Evolutionary conservation across 37 sponge, comb jelly and placozoan genomes (phyloP).

Genomic region (Cladorhizidae sp.): DNA sequence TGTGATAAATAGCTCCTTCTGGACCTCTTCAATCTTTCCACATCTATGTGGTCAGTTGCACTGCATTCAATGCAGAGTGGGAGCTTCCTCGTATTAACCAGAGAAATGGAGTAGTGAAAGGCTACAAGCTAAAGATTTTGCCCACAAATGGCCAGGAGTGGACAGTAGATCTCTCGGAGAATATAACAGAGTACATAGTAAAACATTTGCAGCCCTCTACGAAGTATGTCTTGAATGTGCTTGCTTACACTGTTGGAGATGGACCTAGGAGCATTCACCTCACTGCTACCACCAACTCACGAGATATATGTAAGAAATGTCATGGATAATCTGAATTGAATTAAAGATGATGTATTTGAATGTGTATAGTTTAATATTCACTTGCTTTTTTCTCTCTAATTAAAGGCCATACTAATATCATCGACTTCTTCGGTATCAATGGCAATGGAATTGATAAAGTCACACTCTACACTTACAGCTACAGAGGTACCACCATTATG

Average conservation of each 20-base stretch:
- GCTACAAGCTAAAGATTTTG: slow-evolving; percentile 25
- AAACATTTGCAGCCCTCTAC: slow-evolving; percentile 12
- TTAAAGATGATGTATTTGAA: no score
- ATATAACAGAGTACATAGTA: slow-evolving; percentile 3
- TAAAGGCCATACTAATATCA: no score
- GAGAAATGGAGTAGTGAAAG: slow-evolving; percentile 25
- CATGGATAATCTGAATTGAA: no score
- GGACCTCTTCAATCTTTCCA: slow-evolving; percentile 29
- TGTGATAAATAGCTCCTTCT: slow-evolving; percentile 14
- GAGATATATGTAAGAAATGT: slow-evolving; percentile 9
- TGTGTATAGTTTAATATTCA: no score
- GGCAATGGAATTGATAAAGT: no score
- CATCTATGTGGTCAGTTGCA: slow-evolving; percentile 19
- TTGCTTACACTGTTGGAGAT: slow-evolving; percentile 46
- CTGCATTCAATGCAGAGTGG: slow-evolving; percentile 31
- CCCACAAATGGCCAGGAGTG: not conserved
- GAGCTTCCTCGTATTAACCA: not conserved
- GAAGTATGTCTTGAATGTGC: slow-evolving; percentile 12
- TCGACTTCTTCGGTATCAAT: no score
- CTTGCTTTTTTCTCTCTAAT: no score
- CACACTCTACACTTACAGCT: no score
- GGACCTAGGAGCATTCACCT: slow-evolving; percentile 33
- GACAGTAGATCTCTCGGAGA: not conserved
- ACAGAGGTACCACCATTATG: not conserved
- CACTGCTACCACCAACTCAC: slow-evolving; percentile 8